Evolutionary conservation across 92 coral and sea anemone species (phyloP).

Genomic region (Palythoa grandiflora): DNA sequence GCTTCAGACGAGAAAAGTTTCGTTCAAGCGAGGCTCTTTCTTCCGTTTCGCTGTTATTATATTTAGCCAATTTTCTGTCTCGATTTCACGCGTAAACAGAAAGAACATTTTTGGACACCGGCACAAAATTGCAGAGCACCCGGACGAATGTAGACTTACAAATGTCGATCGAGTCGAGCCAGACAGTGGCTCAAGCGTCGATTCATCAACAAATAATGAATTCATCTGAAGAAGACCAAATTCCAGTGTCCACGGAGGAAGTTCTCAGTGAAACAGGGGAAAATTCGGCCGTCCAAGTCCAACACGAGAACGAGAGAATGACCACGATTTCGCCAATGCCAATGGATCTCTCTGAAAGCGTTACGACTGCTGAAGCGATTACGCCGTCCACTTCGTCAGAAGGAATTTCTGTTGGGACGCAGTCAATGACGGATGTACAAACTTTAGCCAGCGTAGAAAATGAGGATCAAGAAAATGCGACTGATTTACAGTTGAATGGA

Average conservation of each 20-base stretch:
- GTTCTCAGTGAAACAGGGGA: constrained; percentile 61
- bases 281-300: constrained; percentile 28
- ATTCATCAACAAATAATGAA: constrained; percentile 79
- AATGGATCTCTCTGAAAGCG: constrained; percentile 67
- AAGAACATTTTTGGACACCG: constrained; percentile 54
- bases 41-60: constrained; percentile 67
- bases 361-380: constrained; percentile 67
- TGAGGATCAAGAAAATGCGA: neutral
- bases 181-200: constrained; percentile 64
- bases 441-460: constrained; percentile 36
- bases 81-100: constrained; percentile 97
- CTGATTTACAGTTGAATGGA: neutral
- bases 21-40: constrained; percentile 97
- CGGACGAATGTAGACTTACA: constrained; percentile 17
- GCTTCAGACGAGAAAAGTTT: constrained; percentile 54
- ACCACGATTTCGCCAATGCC: constrained; percentile 65
- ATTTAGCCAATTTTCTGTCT: constrained; percentile 87
- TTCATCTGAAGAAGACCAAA: constrained; percentile 56
- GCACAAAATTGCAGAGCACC: neutral
- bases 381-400: constrained; percentile 55
- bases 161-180: constrained; percentile 78
- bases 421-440: constrained; percentile 51
- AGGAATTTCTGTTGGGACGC: constrained; percentile 79
- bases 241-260: constrained; percentile 63
- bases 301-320: constrained; percentile 67